phyloP scores from a whole-genome alignment of 1,140 invertebrate species.

The Triops cancriformis region DNA sequence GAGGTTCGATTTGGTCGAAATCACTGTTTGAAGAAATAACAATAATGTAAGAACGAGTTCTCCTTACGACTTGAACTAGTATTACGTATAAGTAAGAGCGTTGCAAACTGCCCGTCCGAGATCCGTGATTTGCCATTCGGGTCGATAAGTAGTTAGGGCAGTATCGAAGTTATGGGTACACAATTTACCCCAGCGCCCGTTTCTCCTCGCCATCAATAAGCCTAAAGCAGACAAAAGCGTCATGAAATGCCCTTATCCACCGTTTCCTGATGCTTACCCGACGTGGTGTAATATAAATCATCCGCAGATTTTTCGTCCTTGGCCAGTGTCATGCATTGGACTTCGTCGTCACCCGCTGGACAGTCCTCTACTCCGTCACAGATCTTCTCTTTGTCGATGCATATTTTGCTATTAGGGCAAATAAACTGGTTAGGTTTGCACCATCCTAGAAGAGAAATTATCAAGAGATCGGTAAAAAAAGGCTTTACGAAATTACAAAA shows the following conservation, averaged over 20 bases:
- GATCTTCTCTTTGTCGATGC: constrained; percentile 39
- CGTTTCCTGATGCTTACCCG: constrained; percentile 32
- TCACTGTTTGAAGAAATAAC: constrained; percentile 18
- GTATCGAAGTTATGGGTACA: constrained; percentile 59
- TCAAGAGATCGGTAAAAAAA: neutral
- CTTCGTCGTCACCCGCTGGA: constrained; percentile 70
- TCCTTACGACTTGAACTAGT: constrained; percentile 30
- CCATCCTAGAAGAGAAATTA: constrained; percentile 51
- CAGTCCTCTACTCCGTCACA: constrained; percentile 55
- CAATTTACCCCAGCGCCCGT: constrained; percentile 67
- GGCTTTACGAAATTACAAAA: no score
- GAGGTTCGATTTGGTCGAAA: neutral
- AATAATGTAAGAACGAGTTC: neutral
- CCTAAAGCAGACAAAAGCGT: constrained; percentile 43
- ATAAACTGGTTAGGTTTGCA: constrained; percentile 62
- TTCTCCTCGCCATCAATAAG: constrained; percentile 60
- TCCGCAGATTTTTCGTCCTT: constrained; percentile 41
- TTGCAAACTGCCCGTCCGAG: constrained; percentile 66
- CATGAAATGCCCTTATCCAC: no score
- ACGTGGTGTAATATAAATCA: constrained; percentile 30
- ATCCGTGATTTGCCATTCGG: constrained; percentile 54
- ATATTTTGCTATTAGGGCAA: constrained; percentile 59
- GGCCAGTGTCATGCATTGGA: constrained; percentile 50
- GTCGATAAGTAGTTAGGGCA: constrained; percentile 45
- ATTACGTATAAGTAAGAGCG: constrained; percentile 66